Percentiles rank a stretch among this genome's conserved stretches.
phyloP scores from a whole-genome alignment of 2,113 vertebrate species.

The Corydoras sp. region DNA sequence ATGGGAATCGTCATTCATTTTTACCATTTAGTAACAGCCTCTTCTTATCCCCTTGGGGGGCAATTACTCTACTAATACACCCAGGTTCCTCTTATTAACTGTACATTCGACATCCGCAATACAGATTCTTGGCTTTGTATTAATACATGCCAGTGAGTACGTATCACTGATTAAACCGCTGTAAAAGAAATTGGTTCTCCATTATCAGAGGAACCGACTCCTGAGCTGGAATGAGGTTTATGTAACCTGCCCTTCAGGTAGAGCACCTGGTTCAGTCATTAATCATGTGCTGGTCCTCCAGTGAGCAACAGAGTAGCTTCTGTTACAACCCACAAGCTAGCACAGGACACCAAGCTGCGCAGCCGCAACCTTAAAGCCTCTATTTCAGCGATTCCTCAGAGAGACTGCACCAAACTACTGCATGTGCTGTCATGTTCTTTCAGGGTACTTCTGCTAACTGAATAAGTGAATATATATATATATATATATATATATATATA shows the following conservation, averaged over 20 bases:
- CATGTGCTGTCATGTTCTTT: too few species aligned
- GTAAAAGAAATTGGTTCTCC: conserved; percentile 30
- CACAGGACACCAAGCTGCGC: too few species aligned
- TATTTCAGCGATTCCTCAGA: too few species aligned
- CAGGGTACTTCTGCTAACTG: too few species aligned
- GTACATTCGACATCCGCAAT: conserved; percentile 19
- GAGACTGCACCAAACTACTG: too few species aligned
- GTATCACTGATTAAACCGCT: conserved; percentile 34
- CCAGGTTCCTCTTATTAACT: conserved; percentile 19
- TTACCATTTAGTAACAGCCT: background rate
- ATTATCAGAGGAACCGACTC: conserved; percentile 31
- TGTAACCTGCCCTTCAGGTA: conserved; percentile 50
- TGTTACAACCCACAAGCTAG: background rate
- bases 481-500: too few species aligned
- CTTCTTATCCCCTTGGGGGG: conserved; percentile 18
- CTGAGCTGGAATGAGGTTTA: conserved; percentile 41
- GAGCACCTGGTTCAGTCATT: conserved; percentile 44
- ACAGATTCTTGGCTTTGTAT: conserved; percentile 5
- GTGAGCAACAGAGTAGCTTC: conserved; percentile 32
- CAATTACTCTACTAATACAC: conserved; percentile 38
- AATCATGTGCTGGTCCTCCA: conserved; percentile 44
- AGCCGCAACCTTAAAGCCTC: too few species aligned
- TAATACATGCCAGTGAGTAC: conserved; percentile 8
- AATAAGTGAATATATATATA: too few species aligned
- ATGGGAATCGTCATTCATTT: conserved; percentile 25